Evolutionary conservation across 2,113 vertebrate species (phyloP).

Genomic region (Toxotes chatareus): DNA sequence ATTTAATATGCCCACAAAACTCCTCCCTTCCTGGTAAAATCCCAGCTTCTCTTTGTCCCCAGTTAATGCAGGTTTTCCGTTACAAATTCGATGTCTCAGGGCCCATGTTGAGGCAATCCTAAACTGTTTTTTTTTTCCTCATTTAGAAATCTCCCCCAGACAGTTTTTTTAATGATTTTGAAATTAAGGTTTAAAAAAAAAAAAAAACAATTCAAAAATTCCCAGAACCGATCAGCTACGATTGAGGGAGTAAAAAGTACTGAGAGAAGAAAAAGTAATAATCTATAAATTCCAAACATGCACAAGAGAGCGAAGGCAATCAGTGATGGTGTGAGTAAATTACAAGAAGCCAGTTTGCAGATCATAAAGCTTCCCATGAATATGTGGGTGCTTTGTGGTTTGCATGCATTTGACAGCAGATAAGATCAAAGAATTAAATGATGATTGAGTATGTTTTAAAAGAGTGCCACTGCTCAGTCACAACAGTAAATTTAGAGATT

Average conservation of each 20-base stretch:
- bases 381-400: conserved; percentile 13
- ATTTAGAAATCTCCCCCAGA: background rate
- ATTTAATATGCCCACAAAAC: too few relatives aligned
- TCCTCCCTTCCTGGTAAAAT: too few relatives aligned
- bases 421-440: conserved; percentile 39
- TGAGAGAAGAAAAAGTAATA: background rate
- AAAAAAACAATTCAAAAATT: background rate
- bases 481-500: conserved; percentile 8
- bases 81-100: too few relatives aligned
- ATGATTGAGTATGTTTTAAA: conserved; percentile 28
- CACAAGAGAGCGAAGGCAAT: conserved; percentile 12
- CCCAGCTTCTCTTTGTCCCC: background rate
- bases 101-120: too few relatives aligned
- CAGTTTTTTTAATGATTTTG: background rate
- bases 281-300: conserved; percentile 35
- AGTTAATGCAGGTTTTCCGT: too few relatives aligned
- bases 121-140: background rate
- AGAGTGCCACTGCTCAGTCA: background rate
- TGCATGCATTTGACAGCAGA: conserved; percentile 28
- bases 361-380: conserved; percentile 33
- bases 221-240: background rate
- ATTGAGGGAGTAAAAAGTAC: background rate
- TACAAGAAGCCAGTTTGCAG: background rate
- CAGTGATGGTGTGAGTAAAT: background rate
- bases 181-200: background rate